These are phyloP conservation scores for Menura novaehollandiae DNA, from an alignment of 2,113 vertebrate species.

Conservation along the genomic window DNA sequence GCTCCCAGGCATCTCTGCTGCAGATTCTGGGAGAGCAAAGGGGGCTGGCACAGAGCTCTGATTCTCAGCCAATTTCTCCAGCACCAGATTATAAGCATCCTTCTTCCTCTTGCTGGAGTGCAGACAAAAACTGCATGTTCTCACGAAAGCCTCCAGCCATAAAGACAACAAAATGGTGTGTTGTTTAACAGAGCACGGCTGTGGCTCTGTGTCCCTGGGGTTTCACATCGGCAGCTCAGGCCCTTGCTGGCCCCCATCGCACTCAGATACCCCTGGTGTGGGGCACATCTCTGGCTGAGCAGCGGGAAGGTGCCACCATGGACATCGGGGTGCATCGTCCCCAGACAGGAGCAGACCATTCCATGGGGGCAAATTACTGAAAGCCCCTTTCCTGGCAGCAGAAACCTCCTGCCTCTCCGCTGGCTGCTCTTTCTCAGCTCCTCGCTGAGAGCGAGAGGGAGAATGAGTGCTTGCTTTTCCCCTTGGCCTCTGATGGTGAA, in stretches of 20 bases:
- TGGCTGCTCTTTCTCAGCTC: background rate
- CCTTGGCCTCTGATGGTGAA: background rate
- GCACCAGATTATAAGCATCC: constrained; percentile 43
- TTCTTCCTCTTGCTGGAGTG: constrained; percentile 53
- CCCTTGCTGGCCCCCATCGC: background rate
- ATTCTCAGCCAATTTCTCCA: constrained; percentile 46
- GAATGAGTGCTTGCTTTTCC: background rate
- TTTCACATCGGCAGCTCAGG: rapidly evolving
- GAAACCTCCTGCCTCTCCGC: background rate
- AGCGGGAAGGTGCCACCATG: background rate
- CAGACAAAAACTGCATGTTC: constrained; percentile 56
- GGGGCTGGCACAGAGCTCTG: constrained; percentile 53
- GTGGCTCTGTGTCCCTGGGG: background rate
- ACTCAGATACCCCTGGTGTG: rapidly evolving
- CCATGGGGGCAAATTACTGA: background rate
- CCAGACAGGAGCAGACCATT: background rate
- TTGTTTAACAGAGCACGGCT: background rate
- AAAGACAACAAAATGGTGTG: constrained; percentile 15
- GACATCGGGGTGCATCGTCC: background rate
- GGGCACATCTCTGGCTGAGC: background rate
- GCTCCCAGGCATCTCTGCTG: constrained; percentile 20
- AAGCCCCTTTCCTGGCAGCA: background rate
- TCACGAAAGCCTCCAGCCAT: constrained; percentile 27
- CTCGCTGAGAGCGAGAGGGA: rapidly evolving
- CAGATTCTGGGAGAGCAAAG: constrained; percentile 53